phyloP scores from a whole-genome alignment of 1,140 invertebrate genomes.

The Drosophila trapezifrons region DNA sequence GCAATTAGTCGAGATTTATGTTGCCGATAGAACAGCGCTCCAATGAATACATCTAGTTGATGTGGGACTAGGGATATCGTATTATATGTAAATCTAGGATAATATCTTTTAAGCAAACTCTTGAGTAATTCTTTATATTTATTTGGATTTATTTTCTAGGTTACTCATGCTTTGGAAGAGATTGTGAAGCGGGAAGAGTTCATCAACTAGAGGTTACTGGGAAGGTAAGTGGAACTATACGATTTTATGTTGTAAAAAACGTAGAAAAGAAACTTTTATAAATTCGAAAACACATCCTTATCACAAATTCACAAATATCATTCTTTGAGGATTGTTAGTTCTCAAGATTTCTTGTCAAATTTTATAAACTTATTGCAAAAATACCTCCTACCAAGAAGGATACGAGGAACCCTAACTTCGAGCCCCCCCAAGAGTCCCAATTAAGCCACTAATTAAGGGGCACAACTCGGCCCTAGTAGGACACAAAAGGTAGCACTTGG shows the following conservation, averaged over 20 bases:
- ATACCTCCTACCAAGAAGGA: not conserved
- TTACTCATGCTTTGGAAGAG: not conserved
- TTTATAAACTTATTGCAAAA: not conserved
- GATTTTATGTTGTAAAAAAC: no score
- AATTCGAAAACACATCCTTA: not conserved
- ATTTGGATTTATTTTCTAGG: not conserved
- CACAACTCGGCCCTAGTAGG: not conserved
- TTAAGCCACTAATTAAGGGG: slow-evolving; percentile 37
- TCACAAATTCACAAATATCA: not conserved
- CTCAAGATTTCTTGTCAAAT: not conserved
- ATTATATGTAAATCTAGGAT: slow-evolving; percentile 10
- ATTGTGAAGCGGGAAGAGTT: not conserved
- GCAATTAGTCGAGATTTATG: slow-evolving; percentile 76
- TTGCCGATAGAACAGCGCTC: slow-evolving; percentile 39
- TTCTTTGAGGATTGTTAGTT: not conserved
- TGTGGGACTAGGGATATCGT: slow-evolving; percentile 32
- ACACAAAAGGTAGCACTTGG: slow-evolving; percentile 34
- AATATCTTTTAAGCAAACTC: not conserved
- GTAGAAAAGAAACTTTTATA: no score
- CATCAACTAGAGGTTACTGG: no score
- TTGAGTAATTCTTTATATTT: slow-evolving; percentile 5
- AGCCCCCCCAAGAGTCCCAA: slow-evolving; percentile 8
- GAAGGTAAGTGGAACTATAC: not conserved
- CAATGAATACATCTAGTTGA: slow-evolving; percentile 32
- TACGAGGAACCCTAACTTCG: not conserved